Conservation (phyloP, 2,113 vertebrate genomes). For the Atherinomorus stipes region DNA sequence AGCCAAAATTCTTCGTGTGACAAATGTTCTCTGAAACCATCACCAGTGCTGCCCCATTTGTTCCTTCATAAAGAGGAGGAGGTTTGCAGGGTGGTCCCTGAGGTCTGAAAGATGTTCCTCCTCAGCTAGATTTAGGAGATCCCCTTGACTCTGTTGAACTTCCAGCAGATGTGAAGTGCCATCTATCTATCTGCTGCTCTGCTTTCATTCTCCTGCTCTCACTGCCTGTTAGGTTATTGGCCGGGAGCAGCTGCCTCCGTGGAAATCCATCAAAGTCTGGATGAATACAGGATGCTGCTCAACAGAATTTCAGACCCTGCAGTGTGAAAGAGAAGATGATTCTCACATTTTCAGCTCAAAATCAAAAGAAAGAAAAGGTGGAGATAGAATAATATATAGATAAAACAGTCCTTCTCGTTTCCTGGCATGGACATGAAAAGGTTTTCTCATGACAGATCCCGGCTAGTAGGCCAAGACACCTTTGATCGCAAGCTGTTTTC, state of each 20-base stretch:
- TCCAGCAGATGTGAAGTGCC: slow-evolving; percentile 78
- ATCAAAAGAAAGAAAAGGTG: slow-evolving; percentile 6
- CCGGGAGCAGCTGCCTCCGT: slow-evolving; percentile 70
- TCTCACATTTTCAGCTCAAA: slow-evolving; percentile 51
- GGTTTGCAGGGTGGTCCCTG: slow-evolving; percentile 67
- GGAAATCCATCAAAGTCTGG: slow-evolving; percentile 73
- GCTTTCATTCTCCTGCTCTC: slow-evolving; percentile 49
- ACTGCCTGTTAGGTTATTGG: slow-evolving; percentile 68
- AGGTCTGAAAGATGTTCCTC: slow-evolving; percentile 75
- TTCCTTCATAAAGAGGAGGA: slow-evolving; percentile 63
- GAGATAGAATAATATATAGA: not conserved
- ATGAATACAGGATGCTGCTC: slow-evolving; percentile 64
- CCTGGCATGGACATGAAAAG: slow-evolving; percentile 36
- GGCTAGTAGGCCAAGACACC: slow-evolving; percentile 11
- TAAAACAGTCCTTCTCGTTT: slow-evolving; percentile 40
- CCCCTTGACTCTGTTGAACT: slow-evolving; percentile 76
- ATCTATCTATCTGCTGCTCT: slow-evolving; percentile 70
- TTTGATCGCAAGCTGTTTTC: not conserved
- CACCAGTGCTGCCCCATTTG: slow-evolving; percentile 45
- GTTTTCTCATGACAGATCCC: slow-evolving; percentile 24
- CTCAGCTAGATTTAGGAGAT: slow-evolving; percentile 77
- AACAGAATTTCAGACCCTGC: slow-evolving; percentile 58
- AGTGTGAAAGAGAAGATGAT: slow-evolving; percentile 53
- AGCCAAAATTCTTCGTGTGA: slow-evolving; percentile 59
- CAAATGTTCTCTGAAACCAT: slow-evolving; percentile 61